Conservation (phyloP, 2,888 invertebrate species). For the Pocota personata region DNA sequence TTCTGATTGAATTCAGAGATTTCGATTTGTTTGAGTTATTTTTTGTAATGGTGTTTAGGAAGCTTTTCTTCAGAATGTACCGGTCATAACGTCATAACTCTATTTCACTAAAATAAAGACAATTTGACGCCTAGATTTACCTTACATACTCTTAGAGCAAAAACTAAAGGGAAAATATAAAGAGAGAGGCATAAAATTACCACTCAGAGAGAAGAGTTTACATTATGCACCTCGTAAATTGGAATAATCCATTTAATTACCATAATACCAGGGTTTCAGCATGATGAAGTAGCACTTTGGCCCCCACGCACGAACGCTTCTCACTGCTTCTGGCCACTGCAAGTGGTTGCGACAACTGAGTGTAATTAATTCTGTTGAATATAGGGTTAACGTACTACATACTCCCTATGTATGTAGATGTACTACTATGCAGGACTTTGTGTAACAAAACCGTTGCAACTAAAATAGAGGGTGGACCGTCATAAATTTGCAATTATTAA, state of each 20-base stretch:
- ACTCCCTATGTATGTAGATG: neutral
- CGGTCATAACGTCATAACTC: slow-evolving; percentile 34
- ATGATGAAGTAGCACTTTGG: slow-evolving; percentile 48
- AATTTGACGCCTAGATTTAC: neutral
- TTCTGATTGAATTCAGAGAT: slow-evolving; percentile 41
- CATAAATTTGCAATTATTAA: slow-evolving; percentile 67
- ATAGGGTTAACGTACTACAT: slow-evolving; percentile 45
- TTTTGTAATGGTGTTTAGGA: slow-evolving; percentile 1
- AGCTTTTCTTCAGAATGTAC: slow-evolving; percentile 21
- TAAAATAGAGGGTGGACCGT: slow-evolving; percentile 16
- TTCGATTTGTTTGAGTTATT: slow-evolving; percentile 5
- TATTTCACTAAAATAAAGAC: neutral
- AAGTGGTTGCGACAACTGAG: slow-evolving; percentile 29
- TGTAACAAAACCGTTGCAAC: no score
- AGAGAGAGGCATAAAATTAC: no score
- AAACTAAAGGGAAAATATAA: no score
- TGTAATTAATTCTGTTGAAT: slow-evolving; percentile 49
- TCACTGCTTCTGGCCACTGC: neutral
- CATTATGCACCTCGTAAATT: slow-evolving; percentile 53
- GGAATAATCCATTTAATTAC: slow-evolving; percentile 60
- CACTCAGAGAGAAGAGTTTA: neutral
- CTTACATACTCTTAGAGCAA: no score
- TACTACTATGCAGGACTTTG: neutral
- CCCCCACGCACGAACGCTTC: slow-evolving; percentile 29
- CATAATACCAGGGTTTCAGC: slow-evolving; percentile 42